These are phyloP conservation scores for Penelope pileata DNA, from an alignment of 2,113 vertebrate species.

Conservation along the genomic window DNA sequence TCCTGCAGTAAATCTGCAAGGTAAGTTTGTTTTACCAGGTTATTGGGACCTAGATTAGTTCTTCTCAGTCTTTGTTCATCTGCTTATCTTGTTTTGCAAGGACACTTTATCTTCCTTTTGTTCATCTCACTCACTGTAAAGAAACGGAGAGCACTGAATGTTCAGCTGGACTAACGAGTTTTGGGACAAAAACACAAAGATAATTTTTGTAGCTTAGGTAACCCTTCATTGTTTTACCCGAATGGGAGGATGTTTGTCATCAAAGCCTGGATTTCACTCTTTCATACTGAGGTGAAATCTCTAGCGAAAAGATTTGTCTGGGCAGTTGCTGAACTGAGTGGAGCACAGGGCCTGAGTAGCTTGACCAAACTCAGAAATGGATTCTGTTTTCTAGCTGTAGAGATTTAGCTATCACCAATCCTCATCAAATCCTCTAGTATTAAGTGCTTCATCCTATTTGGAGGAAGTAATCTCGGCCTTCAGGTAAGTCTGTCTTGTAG, in stretches of 20 bases:
- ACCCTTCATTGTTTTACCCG: neutral
- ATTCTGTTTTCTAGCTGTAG: neutral
- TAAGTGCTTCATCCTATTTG: neutral
- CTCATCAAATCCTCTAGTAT: neutral
- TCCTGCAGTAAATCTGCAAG: too few relatives aligned
- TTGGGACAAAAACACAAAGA: accelerated
- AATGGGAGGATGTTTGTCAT: too few relatives aligned
- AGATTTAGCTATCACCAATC: neutral
- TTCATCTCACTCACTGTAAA: neutral
- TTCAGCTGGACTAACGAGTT: neutral
- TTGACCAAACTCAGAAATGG: neutral
- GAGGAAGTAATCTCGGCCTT: neutral
- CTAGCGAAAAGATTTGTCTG: neutral
- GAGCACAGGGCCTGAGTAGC: neutral
- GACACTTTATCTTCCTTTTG: too few relatives aligned
- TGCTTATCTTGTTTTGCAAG: too few relatives aligned
- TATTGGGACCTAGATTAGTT: too few relatives aligned
- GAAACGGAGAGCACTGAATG: neutral
- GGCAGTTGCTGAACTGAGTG: neutral
- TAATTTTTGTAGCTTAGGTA: neutral
- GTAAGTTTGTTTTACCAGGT: too few relatives aligned
- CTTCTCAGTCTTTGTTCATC: too few relatives aligned
- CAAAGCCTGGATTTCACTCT: neutral
- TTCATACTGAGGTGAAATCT: neutral
- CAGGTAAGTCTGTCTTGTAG: neutral